A percentile compares a stretch with the other conserved stretches of the same genome.
These are phyloP conservation scores for Haliclystus octoradiatus DNA, from an alignment of 30 jellyfish, hydroid and myxozoan species.

Conservation along the genomic window DNA sequence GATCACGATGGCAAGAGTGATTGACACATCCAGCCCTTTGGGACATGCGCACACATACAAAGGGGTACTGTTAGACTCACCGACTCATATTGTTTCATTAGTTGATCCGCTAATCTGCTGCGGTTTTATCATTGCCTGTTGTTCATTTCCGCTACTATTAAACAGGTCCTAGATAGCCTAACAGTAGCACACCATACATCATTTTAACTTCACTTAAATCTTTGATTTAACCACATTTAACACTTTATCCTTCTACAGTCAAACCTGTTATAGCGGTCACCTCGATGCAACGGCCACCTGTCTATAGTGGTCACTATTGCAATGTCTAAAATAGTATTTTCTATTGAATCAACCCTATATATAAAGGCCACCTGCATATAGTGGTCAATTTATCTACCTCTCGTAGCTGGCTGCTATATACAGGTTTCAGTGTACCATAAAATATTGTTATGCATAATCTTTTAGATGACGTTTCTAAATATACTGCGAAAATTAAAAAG, in stretches of 20 bases:
- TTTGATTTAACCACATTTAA: too few species aligned
- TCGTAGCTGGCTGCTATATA: neutral
- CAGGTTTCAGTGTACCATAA: neutral
- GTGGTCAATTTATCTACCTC: neutral
- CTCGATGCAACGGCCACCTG: neutral
- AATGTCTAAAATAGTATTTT: neutral
- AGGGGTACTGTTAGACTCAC: too few species aligned
- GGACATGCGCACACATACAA: too few species aligned
- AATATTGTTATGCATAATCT: neutral
- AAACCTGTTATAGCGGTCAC: neutral
- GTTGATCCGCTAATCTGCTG: too few species aligned
- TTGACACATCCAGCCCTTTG: too few species aligned
- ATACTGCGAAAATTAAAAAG: conserved; percentile 11
- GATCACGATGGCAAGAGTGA: too few species aligned
- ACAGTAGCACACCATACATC: too few species aligned
- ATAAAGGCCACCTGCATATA: neutral
- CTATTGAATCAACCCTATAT: neutral
- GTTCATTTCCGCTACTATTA: too few species aligned
- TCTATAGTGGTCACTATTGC: neutral
- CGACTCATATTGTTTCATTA: too few species aligned
- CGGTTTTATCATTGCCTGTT: too few species aligned
- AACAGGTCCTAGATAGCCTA: too few species aligned
- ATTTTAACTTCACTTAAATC: too few species aligned
- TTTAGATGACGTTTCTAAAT: conserved; percentile 17
- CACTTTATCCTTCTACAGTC: neutral